These are phyloP conservation scores for Lepus timidus DNA, from an alignment of 2,113 vertebrate genomes.

Conservation along the genomic window DNA sequence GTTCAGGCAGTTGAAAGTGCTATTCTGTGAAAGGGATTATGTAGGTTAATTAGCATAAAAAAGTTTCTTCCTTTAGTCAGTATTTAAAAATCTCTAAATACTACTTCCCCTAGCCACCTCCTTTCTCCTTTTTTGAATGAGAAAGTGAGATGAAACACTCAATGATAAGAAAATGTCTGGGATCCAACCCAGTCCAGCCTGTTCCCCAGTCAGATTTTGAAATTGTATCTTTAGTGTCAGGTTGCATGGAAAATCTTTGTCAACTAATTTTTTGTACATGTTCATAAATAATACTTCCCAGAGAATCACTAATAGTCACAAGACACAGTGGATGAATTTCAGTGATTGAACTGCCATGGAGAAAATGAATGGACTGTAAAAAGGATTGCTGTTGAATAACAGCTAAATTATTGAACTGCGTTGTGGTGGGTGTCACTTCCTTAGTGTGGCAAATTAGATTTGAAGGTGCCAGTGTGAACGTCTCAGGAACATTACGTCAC, in stretches of 20 bases:
- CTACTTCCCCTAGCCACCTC: background rate
- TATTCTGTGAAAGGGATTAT: constrained; percentile 59
- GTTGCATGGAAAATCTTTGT: constrained; percentile 70
- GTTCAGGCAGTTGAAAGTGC: constrained; percentile 39
- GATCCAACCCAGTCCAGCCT: constrained; percentile 21
- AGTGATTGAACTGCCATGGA: constrained; percentile 32
- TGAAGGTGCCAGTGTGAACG: constrained; percentile 47
- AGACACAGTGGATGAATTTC: constrained; percentile 72
- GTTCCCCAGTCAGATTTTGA: constrained; percentile 51
- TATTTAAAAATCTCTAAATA: constrained; percentile 70
- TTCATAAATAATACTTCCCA: constrained; percentile 74
- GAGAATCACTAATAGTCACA: constrained; percentile 64
- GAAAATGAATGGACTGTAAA: constrained; percentile 79
- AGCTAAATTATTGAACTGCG: constrained; percentile 74
- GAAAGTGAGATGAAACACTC: constrained; percentile 36
- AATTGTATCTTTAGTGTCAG: constrained; percentile 64
- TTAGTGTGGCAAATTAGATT: constrained; percentile 66
- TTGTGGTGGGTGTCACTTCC: constrained; percentile 57
- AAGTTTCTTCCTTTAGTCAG: constrained; percentile 58
- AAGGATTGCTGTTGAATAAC: constrained; percentile 73
- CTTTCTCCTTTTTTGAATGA: constrained; percentile 46
- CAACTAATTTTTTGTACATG: constrained; percentile 58
- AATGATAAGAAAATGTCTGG: constrained; percentile 23
- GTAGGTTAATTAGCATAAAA: constrained; percentile 62
- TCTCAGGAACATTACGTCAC: constrained; percentile 75